Percentiles rank a stretch among this genome's conserved stretches.
These are phyloP conservation scores for Hypsopygia costalis DNA, from an alignment of 2,888 invertebrate species.

Conservation along the genomic window DNA sequence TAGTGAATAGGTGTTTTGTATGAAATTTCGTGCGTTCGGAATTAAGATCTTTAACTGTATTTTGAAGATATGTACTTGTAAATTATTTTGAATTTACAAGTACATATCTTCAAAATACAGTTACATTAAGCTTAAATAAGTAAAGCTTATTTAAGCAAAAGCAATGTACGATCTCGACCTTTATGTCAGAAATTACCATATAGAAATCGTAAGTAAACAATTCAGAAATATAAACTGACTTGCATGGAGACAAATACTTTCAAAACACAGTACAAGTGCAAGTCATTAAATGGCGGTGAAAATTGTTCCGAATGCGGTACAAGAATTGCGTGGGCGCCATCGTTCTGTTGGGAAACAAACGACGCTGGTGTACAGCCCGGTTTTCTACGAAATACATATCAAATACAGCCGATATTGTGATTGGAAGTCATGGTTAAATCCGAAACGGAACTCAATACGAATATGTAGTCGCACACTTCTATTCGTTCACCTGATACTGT, in stretches of 20 bases:
- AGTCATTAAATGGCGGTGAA: slow-evolving; percentile 20
- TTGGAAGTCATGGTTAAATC: slow-evolving; percentile 14
- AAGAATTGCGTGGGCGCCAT: slow-evolving; percentile 32
- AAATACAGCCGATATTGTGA: slow-evolving; percentile 8
- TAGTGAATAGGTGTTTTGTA: too few relatives aligned
- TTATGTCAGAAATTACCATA: not conserved
- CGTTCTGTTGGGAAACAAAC: slow-evolving; percentile 37
- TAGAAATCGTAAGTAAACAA: not conserved
- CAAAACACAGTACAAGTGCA: not conserved
- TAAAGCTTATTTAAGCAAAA: too few relatives aligned
- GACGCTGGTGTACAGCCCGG: slow-evolving; percentile 12
- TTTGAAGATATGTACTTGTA: too few relatives aligned
- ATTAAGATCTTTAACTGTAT: too few relatives aligned
- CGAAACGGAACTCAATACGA: not conserved
- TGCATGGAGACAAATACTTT: not conserved
- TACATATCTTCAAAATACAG: too few relatives aligned
- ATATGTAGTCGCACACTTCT: too few relatives aligned
- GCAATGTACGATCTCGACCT: not conserved
- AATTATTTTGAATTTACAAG: too few relatives aligned
- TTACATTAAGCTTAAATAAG: too few relatives aligned
- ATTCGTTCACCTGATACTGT: too few relatives aligned
- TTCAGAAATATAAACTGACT: not conserved
- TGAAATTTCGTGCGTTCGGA: too few relatives aligned
- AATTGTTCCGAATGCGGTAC: slow-evolving; percentile 30
- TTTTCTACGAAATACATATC: slow-evolving; percentile 3